phyloP scores from a whole-genome alignment of 2,888 invertebrate species.

The Malacosoma neustria region DNA sequence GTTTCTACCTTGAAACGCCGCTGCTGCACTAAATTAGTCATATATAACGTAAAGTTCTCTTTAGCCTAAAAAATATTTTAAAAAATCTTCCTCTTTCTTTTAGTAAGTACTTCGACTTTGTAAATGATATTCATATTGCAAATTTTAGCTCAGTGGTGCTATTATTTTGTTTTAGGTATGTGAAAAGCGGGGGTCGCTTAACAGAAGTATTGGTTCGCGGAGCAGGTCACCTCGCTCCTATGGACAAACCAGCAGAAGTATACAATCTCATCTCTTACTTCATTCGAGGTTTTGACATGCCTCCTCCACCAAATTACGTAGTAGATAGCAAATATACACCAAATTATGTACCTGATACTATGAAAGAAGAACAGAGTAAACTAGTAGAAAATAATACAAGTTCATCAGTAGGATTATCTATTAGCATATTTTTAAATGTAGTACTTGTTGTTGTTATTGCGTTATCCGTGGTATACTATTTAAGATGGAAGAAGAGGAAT shows the following conservation, averaged over 20 bases:
- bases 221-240: constrained; percentile 77
- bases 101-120: too few relatives aligned
- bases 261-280: constrained; percentile 34
- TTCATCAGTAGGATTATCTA: constrained; percentile 24
- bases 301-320: constrained; percentile 2
- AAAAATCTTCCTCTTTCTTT: too few relatives aligned
- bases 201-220: constrained; percentile 73
- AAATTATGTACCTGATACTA: constrained; percentile 5
- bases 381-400: constrained; percentile 8
- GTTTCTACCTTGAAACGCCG: too few relatives aligned
- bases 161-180: constrained; percentile 52
- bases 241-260: constrained; percentile 72
- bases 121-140: too few relatives aligned
- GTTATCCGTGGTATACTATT: constrained; percentile 23
- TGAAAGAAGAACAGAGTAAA: constrained; percentile 8
- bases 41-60: background rate
- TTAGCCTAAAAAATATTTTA: background rate
- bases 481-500: constrained; percentile 31
- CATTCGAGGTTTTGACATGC: constrained; percentile 28
- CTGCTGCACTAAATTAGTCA: too few relatives aligned
- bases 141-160: too few relatives aligned
- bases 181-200: constrained; percentile 68
- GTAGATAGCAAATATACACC: constrained; percentile 14
- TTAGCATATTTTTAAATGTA: constrained; percentile 41
- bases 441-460: constrained; percentile 27